Percentiles rank a stretch among this genome's conserved stretches.
phyloP scores from a whole-genome alignment of 1,140 invertebrate species.

The Drosophila arizonae region DNA sequence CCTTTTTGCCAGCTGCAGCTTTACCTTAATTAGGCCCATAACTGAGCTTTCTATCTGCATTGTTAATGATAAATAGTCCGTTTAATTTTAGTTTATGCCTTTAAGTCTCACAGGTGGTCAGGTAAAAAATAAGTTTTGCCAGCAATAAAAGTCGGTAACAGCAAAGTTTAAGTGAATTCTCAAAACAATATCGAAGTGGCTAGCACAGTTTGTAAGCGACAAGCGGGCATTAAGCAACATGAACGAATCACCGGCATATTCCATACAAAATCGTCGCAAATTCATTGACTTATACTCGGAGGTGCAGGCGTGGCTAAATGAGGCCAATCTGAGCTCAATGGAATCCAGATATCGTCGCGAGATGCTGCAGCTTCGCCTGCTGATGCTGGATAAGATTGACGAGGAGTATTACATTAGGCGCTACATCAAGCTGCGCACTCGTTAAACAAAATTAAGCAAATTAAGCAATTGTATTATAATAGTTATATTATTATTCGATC shows the following conservation, averaged over 20 bases:
- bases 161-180: conserved; percentile 2
- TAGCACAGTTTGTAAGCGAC: conserved; percentile 1
- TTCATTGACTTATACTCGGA: conserved; percentile 13
- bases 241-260: neutral
- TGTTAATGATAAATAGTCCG: no score
- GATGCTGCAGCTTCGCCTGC: conserved; percentile 27
- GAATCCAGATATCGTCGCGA: conserved; percentile 15
- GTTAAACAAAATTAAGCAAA: neutral
- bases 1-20: neutral
- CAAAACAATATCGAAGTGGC: neutral
- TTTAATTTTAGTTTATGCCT: neutral
- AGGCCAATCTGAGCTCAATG: conserved; percentile 8
- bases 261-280: neutral
- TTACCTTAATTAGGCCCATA: no score
- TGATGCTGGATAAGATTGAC: conserved; percentile 41
- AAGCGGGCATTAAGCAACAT: conserved; percentile 1
- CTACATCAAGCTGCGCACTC: conserved; percentile 44
- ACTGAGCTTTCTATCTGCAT: no score
- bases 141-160: neutral
- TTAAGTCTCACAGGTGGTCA: neutral
- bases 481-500: conserved; percentile 30
- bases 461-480: neutral
- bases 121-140: neutral
- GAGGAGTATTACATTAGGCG: conserved; percentile 29
- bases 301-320: conserved; percentile 19